Percentiles rank a stretch among this genome's conserved stretches.
Conservation (phyloP, 2,113 vertebrate genomes). For the Psittacula cyanocephala region DNA sequence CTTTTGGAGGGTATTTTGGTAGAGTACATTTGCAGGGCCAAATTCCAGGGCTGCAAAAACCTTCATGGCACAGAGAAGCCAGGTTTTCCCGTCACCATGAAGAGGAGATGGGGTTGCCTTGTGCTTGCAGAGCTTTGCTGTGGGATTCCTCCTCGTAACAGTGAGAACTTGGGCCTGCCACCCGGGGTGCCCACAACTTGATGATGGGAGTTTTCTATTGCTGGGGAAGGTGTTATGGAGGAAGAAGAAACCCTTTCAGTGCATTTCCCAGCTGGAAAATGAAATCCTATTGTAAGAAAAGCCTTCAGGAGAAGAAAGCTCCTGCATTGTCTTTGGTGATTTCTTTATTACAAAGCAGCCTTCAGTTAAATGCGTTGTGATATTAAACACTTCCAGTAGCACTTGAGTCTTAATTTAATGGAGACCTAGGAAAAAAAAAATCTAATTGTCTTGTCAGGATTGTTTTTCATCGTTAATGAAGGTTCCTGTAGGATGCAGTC, state of each 20-base stretch:
- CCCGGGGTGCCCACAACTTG: not conserved
- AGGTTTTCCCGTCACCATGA: rapidly evolving
- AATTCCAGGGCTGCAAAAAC: not conserved
- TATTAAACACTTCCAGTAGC: slow-evolving; percentile 63
- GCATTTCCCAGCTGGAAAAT: not conserved
- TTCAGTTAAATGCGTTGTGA: slow-evolving; percentile 45
- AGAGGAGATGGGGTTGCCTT: not conserved
- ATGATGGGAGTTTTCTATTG: not conserved
- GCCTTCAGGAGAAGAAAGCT: not conserved
- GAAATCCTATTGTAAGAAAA: not conserved
- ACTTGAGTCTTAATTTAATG: slow-evolving; percentile 61
- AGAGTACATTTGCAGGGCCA: not conserved
- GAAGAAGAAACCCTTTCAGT: not conserved
- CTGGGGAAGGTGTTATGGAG: not conserved
- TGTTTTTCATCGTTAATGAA: slow-evolving; percentile 64
- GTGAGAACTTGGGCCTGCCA: not conserved
- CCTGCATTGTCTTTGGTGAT: slow-evolving; percentile 34
- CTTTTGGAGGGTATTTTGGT: not conserved
- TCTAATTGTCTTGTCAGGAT: slow-evolving; percentile 61
- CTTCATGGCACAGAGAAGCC: not conserved
- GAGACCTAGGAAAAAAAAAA: slow-evolving; percentile 2
- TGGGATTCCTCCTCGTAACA: not conserved
- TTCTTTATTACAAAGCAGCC: slow-evolving; percentile 27
- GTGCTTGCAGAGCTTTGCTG: not conserved
- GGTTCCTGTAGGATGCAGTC: not conserved